Base-by-base conservation (phyloP, 1,140 invertebrate genomes). In the Holotrichia oblita region DNA sequence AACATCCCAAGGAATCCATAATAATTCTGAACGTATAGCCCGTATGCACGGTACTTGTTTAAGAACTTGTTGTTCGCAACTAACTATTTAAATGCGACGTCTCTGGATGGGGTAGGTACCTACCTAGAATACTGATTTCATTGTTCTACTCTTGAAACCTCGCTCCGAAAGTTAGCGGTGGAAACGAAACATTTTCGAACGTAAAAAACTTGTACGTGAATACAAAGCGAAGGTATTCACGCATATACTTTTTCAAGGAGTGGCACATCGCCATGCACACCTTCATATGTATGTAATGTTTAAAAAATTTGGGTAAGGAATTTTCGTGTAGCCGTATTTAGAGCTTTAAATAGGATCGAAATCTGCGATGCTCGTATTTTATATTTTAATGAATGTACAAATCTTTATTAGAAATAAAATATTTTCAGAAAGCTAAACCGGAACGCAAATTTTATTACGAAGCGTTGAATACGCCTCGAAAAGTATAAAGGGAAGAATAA, bases 1-100 rank as follows among this genome's bases (percentile, higher is more conserved):
- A 55, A 55, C 48, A 55, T n/a, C n/a, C 48, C 17, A 55, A 55
- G 42, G 48, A 55, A 55, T 55, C 17, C n/a, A 55, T 55, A 55
- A 55, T 55, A 55, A 55, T n/a, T 14, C 48, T 55, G 17, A 17
- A 17, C 48, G 12, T 55, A 55, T 14, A 48, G 17, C n/a, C n/a
- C 48, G 61, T 69, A 34, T 12, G 17, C n/a, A 48, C 10, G 7
- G 10, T 48, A 64, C 59, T 20, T 64, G 9, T 69, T 69, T 10
- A 27, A 27, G 61, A 69, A 69, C 61, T 69, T 64, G 17, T 24
- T 24, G 17, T 24, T 24, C 61, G 27, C 61, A 69, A 27, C 61
- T 69, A 27, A 14, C 22, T 69, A 9, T 24, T 69, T 69, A 9
- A 69, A 69, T 69, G 22, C 61, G 20, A 69, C 22, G 61, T 22